Percentiles rank a stretch among this genome's conserved stretches.
These are phyloP conservation scores for Sebastiscus albofasciatus DNA, from an alignment of 2,797 vertebrate genomes.

Conservation along the genomic window DNA sequence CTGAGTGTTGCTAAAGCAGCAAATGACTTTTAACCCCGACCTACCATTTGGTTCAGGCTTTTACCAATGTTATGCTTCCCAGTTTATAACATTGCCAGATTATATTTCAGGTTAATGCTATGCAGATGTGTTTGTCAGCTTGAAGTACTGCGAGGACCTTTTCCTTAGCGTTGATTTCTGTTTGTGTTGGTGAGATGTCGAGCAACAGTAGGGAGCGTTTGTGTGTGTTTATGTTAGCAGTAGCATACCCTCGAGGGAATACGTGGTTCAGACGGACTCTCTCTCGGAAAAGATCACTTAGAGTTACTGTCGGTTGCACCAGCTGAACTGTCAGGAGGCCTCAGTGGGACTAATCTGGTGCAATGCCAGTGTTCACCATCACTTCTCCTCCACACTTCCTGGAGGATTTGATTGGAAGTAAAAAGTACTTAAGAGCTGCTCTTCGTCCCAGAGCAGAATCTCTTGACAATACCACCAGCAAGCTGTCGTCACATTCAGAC, in stretches of 20 bases:
- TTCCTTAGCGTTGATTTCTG: constrained; percentile 34
- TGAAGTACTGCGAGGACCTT: constrained; percentile 46
- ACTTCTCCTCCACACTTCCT: constrained; percentile 17
- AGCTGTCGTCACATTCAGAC: constrained; percentile 47
- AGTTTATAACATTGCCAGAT: constrained; percentile 58
- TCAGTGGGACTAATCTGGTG: not conserved
- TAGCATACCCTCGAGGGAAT: constrained; percentile 27
- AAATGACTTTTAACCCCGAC: constrained; percentile 56
- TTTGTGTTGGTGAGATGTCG: constrained; percentile 43
- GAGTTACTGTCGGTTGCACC: constrained; percentile 18
- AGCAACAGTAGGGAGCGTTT: constrained; percentile 41
- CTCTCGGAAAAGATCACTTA: not conserved
- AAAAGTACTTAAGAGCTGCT: constrained; percentile 31
- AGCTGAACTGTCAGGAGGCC: constrained; percentile 3
- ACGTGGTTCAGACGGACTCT: constrained; percentile 13
- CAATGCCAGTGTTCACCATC: not conserved
- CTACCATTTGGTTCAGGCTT: constrained; percentile 56
- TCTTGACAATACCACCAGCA: constrained; percentile 71
- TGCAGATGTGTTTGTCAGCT: constrained; percentile 71
- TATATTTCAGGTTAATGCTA: constrained; percentile 72
- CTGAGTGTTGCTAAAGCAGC: constrained; percentile 60
- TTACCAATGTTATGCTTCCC: constrained; percentile 55
- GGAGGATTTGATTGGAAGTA: constrained; percentile 12
- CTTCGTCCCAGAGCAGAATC: constrained; percentile 31
- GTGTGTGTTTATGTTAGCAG: constrained; percentile 45